Percentiles rank a stretch among this genome's conserved stretches.
These are phyloP conservation scores for Diplosoma virens DNA, from an alignment of 23 tunicate genomes.

Conservation along the genomic window DNA sequence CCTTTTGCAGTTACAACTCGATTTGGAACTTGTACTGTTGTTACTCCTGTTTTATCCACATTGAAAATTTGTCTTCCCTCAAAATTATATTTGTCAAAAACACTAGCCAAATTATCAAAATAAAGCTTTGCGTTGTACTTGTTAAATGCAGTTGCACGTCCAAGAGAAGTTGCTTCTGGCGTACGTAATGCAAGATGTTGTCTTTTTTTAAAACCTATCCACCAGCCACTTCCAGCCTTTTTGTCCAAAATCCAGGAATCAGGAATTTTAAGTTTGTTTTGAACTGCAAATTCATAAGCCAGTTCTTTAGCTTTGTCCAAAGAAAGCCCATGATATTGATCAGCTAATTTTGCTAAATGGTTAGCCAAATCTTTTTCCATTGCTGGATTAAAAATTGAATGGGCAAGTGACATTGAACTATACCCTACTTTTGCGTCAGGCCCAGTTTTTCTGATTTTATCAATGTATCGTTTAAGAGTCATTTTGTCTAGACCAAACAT, in stretches of 20 bases:
- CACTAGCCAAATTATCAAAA: conserved; percentile 8
- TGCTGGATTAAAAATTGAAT: neutral
- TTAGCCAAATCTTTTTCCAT: conserved; percentile 18
- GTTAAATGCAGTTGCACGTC: conserved; percentile 15
- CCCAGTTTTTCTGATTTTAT: neutral
- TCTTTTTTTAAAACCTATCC: no score
- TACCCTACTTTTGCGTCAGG: neutral
- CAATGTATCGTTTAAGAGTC: conserved; percentile 12
- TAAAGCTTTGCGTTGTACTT: conserved; percentile 1
- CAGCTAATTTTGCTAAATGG: neutral
- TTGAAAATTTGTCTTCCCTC: conserved; percentile 19
- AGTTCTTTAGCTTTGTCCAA: no score
- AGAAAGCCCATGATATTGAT: conserved; percentile 20
- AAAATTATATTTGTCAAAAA: conserved; percentile 8
- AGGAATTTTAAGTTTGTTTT: conserved; percentile 1
- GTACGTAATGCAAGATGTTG: neutral
- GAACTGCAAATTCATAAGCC: conserved; percentile 9
- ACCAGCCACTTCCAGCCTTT: neutral
- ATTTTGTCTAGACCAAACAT: conserved; percentile 4
- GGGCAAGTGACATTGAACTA: neutral
- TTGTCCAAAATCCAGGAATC: neutral
- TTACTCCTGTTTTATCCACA: conserved; percentile 14
- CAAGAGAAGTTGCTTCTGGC: conserved; percentile 13
- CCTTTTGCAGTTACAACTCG: conserved; percentile 5
- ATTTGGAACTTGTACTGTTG: neutral